Evolutionary conservation across 2,888 invertebrate species (phyloP), one percentile per base, ranked within the genome.

Genomic region (Panzeria rudis): DNA sequence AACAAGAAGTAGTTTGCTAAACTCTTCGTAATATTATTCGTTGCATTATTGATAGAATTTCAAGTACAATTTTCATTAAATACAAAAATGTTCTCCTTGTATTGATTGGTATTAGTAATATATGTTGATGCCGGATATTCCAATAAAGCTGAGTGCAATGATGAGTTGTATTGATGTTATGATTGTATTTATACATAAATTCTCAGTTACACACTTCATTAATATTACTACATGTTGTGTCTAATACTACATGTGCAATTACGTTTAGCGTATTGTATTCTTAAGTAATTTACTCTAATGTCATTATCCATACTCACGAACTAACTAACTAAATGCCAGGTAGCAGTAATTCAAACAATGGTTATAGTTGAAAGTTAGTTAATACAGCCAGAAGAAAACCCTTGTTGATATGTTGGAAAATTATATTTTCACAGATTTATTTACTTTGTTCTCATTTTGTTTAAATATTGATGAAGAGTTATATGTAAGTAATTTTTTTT

Each of bases 201-300:
- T 41, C 29, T 52, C n/a, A 35, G 11, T 50, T 25, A 23, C 2
- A 25, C 59, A 72, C 72, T 59, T 59, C 41, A 64, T 54, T 66
- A 76, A 76, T 41, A 66, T 56, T 41, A 15, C 23, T n/a, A n/a
- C 17, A 47, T 68, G 17, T 23, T 66, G 66, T 29, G 11, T 38
- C 3, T 66, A 44, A 11, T 38, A 41, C 54, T 6, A 13, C 38
- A 11, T 11, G 38, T 11, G 11, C 3, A 61, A 50, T 69, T 61
- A 6, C n/a, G 38, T 69, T 62, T 44, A 62, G 29, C 25, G 8
- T 20, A n/a, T 3, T 56, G 38, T 29, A 32, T 20, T 61, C 69
- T 9, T 20, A 20, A 61, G 35, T 78, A 69, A 78, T 69, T 78
- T 25, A 61, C 68, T 69, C 20, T 38, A 68, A 61, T 69, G 38